Evolutionary conservation across 2,113 vertebrate species (phyloP).

Genomic region (Cyphotilapia sp.): DNA sequence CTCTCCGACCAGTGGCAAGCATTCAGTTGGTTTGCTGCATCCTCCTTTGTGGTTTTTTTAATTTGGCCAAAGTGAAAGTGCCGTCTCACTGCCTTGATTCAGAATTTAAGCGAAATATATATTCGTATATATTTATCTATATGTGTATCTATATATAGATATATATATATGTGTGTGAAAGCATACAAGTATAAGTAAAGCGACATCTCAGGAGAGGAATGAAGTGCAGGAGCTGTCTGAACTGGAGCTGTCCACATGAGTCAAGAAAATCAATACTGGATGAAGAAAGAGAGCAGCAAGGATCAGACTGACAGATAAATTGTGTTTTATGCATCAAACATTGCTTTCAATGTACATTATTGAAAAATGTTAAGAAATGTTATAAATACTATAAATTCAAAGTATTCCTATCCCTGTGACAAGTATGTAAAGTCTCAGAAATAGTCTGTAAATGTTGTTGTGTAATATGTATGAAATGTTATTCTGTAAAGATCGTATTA

Average conservation of each 20-base stretch:
- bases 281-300: background rate
- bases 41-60: background rate
- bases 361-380: background rate
- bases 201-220: background rate
- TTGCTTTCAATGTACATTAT: background rate
- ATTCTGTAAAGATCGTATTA: background rate
- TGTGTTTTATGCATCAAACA: slow-evolving; percentile 3
- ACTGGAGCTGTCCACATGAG: background rate
- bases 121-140: background rate
- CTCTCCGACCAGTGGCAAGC: background rate
- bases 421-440: background rate
- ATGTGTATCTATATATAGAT: accelerated
- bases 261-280: slow-evolving; percentile 18
- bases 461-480: background rate
- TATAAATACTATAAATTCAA: background rate
- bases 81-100: background rate
- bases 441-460: background rate
- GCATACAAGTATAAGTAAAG: background rate
- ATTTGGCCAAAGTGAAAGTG: background rate
- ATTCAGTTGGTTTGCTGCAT: background rate
- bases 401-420: background rate
- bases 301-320: background rate
- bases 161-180: background rate
- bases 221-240: background rate
- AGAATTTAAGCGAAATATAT: background rate